These are phyloP conservation scores for Dendropsophus ebraccatus DNA, from an alignment of 2,113 vertebrate species.

Conservation along the genomic window DNA sequence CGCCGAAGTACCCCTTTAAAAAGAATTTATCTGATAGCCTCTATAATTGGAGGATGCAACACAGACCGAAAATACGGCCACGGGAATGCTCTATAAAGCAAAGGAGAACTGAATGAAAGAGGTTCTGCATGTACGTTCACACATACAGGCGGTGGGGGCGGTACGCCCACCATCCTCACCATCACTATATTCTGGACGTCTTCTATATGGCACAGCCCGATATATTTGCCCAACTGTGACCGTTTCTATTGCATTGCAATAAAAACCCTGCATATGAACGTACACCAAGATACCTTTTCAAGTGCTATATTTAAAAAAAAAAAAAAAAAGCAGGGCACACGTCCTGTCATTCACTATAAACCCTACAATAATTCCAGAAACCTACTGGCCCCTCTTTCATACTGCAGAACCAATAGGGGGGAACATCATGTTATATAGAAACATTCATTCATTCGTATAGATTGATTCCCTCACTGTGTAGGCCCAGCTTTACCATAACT, in stretches of 20 bases:
- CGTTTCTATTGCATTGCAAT: background rate
- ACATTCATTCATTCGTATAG: constrained; percentile 30
- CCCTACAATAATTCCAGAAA: background rate
- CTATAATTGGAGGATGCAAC: background rate
- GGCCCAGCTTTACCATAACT: constrained; percentile 37
- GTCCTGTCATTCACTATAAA: background rate
- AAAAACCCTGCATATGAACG: background rate
- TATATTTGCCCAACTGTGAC: too few species aligned
- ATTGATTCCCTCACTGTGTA: constrained; percentile 14
- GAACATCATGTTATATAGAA: constrained; percentile 24
- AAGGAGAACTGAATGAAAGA: background rate
- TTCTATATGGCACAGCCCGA: too few species aligned
- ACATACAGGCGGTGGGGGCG: too few species aligned
- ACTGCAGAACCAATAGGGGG: background rate
- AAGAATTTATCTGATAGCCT: background rate
- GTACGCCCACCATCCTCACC: too few species aligned
- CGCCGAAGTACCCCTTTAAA: too few species aligned
- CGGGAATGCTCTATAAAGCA: background rate
- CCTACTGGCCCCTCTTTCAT: background rate
- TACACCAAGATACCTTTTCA: background rate
- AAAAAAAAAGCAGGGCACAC: constrained; percentile 2
- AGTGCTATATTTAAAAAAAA: background rate
- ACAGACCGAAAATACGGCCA: background rate
- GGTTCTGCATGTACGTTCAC: background rate
- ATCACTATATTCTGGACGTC: too few species aligned